These are phyloP conservation scores for Branchipolynoe longqiensis DNA, from an alignment of 2,888 invertebrate genomes.

Conservation along the genomic window DNA sequence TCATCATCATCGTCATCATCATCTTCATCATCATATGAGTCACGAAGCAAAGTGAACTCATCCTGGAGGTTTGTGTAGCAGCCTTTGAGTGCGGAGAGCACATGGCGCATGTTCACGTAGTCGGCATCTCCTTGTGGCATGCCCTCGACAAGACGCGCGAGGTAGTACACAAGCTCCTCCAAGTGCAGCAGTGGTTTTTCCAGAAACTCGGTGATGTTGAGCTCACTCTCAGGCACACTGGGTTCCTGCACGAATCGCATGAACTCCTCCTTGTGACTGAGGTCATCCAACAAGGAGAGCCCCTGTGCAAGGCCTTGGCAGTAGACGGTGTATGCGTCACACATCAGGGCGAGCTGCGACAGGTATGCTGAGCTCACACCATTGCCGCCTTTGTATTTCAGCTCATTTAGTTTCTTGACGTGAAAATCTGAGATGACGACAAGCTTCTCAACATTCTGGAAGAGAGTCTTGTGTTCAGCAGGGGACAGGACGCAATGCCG, in stretches of 20 bases:
- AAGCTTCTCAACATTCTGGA: constrained; percentile 80
- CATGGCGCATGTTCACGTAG: constrained; percentile 41
- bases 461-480: constrained; percentile 76
- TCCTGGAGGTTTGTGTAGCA: constrained; percentile 45
- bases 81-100: constrained; percentile 48
- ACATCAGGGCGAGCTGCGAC: constrained; percentile 72
- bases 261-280: constrained; percentile 73
- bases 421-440: constrained; percentile 57
- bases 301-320: constrained; percentile 73
- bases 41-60: constrained; percentile 1
- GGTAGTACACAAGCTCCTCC: constrained; percentile 31
- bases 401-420: constrained; percentile 70
- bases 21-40: neutral
- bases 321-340: constrained; percentile 77
- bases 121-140: constrained; percentile 23
- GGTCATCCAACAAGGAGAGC: constrained; percentile 71
- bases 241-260: constrained; percentile 72
- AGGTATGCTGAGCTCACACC: constrained; percentile 76
- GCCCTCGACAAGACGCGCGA: constrained; percentile 6
- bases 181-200: constrained; percentile 43
- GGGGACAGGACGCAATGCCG: constrained; percentile 76
- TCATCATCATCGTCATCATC: neutral
- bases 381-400: constrained; percentile 62
- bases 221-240: neutral
- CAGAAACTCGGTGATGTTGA: constrained; percentile 54